phyloP scores from a whole-genome alignment of 2,113 vertebrate genomes.

The Globicephala melas region DNA sequence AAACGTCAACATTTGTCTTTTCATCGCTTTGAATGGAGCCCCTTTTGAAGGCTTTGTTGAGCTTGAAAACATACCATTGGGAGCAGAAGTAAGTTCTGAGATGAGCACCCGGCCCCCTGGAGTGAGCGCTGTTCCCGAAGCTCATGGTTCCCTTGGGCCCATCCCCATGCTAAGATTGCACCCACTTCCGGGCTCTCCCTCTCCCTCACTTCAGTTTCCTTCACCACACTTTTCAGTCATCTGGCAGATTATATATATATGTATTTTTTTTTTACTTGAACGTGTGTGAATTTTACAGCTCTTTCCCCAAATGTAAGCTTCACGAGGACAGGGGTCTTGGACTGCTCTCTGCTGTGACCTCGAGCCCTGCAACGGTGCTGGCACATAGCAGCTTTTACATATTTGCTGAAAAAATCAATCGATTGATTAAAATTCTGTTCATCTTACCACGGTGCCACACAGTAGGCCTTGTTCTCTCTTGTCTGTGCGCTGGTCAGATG shows the following conservation, averaged over 20 bases:
- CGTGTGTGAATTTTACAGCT: neutral
- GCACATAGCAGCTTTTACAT: neutral
- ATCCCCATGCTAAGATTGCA: neutral
- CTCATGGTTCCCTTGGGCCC: neutral
- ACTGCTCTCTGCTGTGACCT: neutral
- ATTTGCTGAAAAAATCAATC: neutral
- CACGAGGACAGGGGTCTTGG: neutral
- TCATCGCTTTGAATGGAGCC: neutral
- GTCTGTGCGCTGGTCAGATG: neutral
- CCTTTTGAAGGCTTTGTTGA: neutral
- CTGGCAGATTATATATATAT: neutral
- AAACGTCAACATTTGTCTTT: neutral
- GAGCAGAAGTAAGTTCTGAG: neutral
- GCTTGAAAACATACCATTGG: rapidly evolving
- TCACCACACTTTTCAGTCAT: neutral
- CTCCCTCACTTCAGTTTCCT: neutral
- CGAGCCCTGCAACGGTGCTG: neutral
- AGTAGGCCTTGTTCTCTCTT: neutral
- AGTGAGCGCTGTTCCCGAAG: too few relatives aligned
- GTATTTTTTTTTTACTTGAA: neutral
- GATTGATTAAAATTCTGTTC: neutral
- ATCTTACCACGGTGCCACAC: too few relatives aligned
- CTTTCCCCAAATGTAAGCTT: neutral
- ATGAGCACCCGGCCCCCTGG: rapidly evolving
- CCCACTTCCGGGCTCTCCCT: neutral